Evolutionary conservation across 2,797 vertebrate species (phyloP).

Genomic region (Ptychobarbus kaznakovi): DNA sequence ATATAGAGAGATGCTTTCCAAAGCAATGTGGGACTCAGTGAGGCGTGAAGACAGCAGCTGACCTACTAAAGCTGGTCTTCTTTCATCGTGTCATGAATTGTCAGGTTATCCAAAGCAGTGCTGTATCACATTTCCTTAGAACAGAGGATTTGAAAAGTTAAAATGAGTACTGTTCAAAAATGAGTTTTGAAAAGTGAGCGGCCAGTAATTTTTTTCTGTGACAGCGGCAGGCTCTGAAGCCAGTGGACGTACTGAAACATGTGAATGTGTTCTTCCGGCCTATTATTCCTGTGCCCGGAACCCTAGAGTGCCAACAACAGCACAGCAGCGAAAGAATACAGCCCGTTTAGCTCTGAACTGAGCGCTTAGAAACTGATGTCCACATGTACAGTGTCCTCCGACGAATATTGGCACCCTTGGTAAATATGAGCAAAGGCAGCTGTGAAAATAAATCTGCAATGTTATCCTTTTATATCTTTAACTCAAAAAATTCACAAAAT

Average conservation of each 20-base stretch:
- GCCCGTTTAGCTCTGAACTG: not conserved
- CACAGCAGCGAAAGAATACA: not conserved
- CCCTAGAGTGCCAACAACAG: not conserved
- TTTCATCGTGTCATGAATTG: constrained; percentile 24
- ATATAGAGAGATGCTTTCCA: not conserved
- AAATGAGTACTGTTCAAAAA: not conserved
- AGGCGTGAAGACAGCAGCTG: constrained; percentile 17
- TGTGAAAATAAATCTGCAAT: too few species aligned
- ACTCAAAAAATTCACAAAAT: too few species aligned
- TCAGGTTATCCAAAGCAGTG: not conserved
- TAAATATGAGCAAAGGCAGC: too few species aligned
- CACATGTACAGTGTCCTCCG: too few species aligned
- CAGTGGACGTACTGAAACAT: not conserved
- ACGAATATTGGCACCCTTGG: too few species aligned
- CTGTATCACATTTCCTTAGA: not conserved
- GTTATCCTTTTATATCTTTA: too few species aligned
- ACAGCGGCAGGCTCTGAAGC: not conserved
- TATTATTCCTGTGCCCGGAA: not conserved
- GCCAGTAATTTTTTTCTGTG: not conserved
- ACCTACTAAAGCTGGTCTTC: constrained; percentile 38
- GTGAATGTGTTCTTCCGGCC: constrained; percentile 1
- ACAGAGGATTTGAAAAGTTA: not conserved
- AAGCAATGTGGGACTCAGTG: not conserved
- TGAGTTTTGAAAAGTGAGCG: not conserved
- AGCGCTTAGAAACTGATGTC: not conserved